Conservation (phyloP, 2,113 vertebrate genomes). For the Kryptolebias marmoratus region DNA sequence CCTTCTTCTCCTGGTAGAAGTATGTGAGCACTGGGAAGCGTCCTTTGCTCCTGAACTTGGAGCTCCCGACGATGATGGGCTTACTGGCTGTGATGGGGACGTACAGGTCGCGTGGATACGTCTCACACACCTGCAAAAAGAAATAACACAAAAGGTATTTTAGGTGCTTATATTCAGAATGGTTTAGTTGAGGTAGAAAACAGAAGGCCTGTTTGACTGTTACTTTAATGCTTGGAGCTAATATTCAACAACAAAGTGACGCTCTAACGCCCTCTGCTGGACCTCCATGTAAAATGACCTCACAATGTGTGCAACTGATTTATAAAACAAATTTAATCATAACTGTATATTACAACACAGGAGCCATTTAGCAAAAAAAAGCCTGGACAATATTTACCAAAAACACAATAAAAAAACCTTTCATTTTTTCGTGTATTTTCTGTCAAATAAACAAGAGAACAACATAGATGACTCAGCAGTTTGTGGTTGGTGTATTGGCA, state of each 20-base stretch:
- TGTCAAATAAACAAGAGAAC: too few species aligned
- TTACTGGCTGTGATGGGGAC: slow-evolving; percentile 92
- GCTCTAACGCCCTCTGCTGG: slow-evolving; percentile 33
- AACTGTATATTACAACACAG: too few species aligned
- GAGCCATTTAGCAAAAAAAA: too few species aligned
- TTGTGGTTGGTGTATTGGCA: too few species aligned
- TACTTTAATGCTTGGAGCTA: neutral
- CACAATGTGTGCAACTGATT: neutral
- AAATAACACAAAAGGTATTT: neutral
- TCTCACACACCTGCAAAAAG: slow-evolving; percentile 90
- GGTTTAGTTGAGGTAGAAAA: neutral
- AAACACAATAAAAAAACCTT: too few species aligned
- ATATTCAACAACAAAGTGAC: neutral
- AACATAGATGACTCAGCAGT: too few species aligned
- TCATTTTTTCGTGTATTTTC: too few species aligned
- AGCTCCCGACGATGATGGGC: slow-evolving; percentile 96
- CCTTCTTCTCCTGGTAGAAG: slow-evolving; percentile 95
- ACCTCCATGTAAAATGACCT: neutral
- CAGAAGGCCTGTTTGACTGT: neutral
- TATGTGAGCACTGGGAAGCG: slow-evolving; percentile 96
- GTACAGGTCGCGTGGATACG: slow-evolving; percentile 94
- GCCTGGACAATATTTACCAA: too few species aligned
- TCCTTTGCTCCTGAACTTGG: slow-evolving; percentile 99
- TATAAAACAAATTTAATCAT: too few species aligned
- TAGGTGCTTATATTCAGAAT: neutral